Evolutionary conservation across 2,113 vertebrate species (phyloP).

Genomic region (Okapia johnstoni): DNA sequence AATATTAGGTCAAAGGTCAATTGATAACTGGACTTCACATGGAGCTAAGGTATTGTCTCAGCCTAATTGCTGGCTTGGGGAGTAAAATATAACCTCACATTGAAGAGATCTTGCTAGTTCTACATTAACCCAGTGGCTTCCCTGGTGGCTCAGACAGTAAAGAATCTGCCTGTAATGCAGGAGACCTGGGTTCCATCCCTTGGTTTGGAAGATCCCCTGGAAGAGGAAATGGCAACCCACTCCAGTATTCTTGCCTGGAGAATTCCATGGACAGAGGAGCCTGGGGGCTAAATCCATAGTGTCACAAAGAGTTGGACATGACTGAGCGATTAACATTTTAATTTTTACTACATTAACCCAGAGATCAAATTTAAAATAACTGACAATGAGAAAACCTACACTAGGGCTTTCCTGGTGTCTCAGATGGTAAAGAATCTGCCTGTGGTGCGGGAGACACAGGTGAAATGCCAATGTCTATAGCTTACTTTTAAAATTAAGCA

Average conservation of each 20-base stretch:
- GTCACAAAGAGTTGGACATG: neutral
- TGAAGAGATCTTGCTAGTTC: neutral
- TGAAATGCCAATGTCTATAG: neutral
- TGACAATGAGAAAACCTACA: neutral
- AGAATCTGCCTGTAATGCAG: neutral
- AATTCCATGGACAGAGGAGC: neutral
- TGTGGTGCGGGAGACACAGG: fast-evolving
- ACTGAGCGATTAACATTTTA: neutral
- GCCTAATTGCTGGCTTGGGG: neutral
- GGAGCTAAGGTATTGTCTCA: neutral
- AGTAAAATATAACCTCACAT: neutral
- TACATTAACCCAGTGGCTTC: neutral
- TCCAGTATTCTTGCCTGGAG: neutral
- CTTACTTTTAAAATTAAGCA: neutral
- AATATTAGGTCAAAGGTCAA: neutral
- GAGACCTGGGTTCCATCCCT: neutral
- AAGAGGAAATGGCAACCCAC: neutral
- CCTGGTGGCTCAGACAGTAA: neutral
- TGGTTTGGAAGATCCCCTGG: neutral
- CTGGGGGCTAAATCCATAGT: neutral
- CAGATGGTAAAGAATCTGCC: neutral
- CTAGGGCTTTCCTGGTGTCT: neutral
- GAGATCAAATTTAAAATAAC: neutral
- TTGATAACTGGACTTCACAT: neutral
- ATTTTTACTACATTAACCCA: neutral